phyloP scores from a whole-genome alignment of 2,797 vertebrate species.

The Liparis tanakae region DNA sequence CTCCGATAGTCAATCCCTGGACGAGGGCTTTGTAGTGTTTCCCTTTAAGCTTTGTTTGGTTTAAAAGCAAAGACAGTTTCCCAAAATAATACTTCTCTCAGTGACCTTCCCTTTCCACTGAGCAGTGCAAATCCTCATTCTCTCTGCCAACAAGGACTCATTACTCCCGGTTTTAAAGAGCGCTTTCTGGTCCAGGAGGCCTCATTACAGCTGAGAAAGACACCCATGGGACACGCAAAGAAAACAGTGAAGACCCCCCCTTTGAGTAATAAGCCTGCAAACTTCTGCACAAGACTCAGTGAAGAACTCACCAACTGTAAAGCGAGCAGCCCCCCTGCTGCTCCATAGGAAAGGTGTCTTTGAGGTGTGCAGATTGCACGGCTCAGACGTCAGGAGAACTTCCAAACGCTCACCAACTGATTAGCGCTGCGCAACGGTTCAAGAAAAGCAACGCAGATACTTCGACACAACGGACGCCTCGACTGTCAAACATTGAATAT shows the following conservation, averaged over 20 bases:
- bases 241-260: conserved; percentile 84
- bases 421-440: conserved; percentile 75
- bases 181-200: conserved; percentile 85
- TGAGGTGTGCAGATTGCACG: conserved; percentile 82
- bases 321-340: conserved; percentile 77
- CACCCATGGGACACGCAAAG: conserved; percentile 83
- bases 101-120: conserved; percentile 82
- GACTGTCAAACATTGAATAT: conserved; percentile 67
- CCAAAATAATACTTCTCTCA: conserved; percentile 84
- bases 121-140: conserved; percentile 82
- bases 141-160: conserved; percentile 84
- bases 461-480: conserved; percentile 74
- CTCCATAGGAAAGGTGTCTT: conserved; percentile 85
- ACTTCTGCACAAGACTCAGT: conserved; percentile 80
- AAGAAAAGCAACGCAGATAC: conserved; percentile 68
- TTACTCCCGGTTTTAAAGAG: conserved; percentile 85
- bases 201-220: conserved; percentile 88
- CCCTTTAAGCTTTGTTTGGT: conserved; percentile 81
- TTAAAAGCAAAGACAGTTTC: conserved; percentile 81
- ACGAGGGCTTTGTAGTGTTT: conserved; percentile 79
- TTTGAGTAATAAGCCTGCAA: conserved; percentile 83
- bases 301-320: conserved; percentile 79
- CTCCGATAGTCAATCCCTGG: conserved; percentile 68
- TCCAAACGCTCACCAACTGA: conserved; percentile 75
- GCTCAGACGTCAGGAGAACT: conserved; percentile 75